Evolutionary conservation across 2,113 vertebrate genomes (phyloP), one percentile per base, ranked within the genome.

Genomic region (Engraulis encrasicolus): DNA sequence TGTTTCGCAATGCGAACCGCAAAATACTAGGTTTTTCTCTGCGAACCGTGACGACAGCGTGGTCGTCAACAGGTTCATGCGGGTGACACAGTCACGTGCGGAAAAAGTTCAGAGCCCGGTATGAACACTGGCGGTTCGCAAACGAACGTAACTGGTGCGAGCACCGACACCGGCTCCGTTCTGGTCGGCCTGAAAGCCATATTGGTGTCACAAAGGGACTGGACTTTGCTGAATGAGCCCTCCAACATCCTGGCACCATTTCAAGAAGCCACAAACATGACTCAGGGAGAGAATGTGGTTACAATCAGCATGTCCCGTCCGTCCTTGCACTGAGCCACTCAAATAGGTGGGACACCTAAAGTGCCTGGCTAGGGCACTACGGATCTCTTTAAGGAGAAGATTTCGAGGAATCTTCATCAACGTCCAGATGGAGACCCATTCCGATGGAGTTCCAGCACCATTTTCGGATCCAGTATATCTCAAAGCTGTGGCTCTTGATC

Each of bases 191-290:
- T n/a, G n/a, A n/a, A n/a, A n/a, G n/a, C n/a, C n/a, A n/a, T n/a
- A n/a, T n/a, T 27, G 34, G 31, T 34, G 23, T 14, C 61, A 15
- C 23, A 23, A 71, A 23, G 12, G 5, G 78, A 82, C 45, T 88
- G 31, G 58, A 83, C 71, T 78, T 50, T 45, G 74, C 20, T 86
- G 34, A 86, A 86, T 54, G 85, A 86, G 66, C 78, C 83, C 79
- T 71, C 78, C 23, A 79, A 85, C 49, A 81, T 78, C 49, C 50
- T 86, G 80, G 82, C 86, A 7, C 85, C 81, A 12, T 86, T 88
- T 80, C 54, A 31, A 58, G 78, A 85, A 52, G 85, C 83, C 81
- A 86, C 87, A 20, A 81, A 88, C 77, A 79, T 85, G 31, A 86
- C 83, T 4, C 87, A 80, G 79, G 71, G 83, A 19, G 82, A 85